Base-by-base conservation (phyloP, 35 echinoderm and acorn worm species). In the Ptychodera flava region DNA sequence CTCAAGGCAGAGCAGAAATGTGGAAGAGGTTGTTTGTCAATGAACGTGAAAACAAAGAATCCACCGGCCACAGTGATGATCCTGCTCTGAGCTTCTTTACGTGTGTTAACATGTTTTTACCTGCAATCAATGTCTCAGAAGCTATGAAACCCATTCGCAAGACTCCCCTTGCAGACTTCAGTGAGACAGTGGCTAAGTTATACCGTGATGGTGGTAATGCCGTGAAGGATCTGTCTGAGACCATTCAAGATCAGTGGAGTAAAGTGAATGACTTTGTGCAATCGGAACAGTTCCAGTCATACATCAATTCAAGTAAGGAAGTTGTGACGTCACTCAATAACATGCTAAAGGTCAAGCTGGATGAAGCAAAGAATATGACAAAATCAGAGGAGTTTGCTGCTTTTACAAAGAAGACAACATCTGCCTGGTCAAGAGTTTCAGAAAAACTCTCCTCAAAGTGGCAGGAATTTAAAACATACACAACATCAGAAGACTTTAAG, bases 391-490 rank as follows among this genome's bases (percentile, higher is more conserved):
- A 64, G 45, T 64, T 64, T 22, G 45, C 6, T 12, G 45, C 6
- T 12, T 12, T 64, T 22, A 64, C 6, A 6, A 64, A 64, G 6
- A 64, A 64, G 45, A 64, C 45, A 64, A 64, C 6, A 64, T 64
- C 45, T 64, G 45, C 45, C 45, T 64, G 45, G 45, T 64, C 6
- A 12, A 12, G 6, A 64, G 45, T 64, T 6, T 64, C 45, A 12
- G 22, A 64, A 12, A 64, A 6, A 12, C 14, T 83, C 29, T 29
- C 16, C 10, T 1, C 16, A 28, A 37, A 34, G 28, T 83, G 33
- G 82, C 82, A 83, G 31, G 12, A 83, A 28, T 35, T 83, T 14
- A 83, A 83, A 30, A 83, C 35, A 15, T 82, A 33, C 32, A 82
- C 80, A 82, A 37, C 82, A 14, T 83, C 82, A 14, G 14, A 12